Evolutionary conservation across 2,797 vertebrate species (phyloP).

Genomic region (Crax fasciolata): DNA sequence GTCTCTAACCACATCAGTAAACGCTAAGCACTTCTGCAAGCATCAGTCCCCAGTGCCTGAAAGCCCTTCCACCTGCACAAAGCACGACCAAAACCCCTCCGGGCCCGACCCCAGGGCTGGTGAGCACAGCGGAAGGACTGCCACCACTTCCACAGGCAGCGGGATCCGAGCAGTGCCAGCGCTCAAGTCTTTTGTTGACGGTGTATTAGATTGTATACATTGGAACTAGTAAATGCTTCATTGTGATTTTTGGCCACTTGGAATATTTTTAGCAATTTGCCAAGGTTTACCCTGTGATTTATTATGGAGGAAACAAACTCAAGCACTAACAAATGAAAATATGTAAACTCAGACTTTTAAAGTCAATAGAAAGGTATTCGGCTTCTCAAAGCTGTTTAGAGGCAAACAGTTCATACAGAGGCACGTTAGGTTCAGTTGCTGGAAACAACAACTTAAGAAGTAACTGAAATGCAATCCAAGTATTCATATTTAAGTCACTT

Average conservation of each 20-base stretch:
- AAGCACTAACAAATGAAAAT: conserved; percentile 78
- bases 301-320: conserved; percentile 77
- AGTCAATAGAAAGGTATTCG: conserved; percentile 72
- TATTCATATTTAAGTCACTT: neutral
- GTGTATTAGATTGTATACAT: neutral
- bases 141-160: neutral
- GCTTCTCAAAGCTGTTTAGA: neutral
- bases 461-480: neutral
- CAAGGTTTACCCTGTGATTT: conserved; percentile 74
- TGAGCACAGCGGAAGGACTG: neutral
- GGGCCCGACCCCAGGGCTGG: neutral
- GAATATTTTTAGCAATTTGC: conserved; percentile 70
- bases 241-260: conserved; percentile 76
- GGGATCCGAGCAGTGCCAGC: neutral
- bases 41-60: neutral
- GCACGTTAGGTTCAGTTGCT: neutral
- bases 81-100: neutral
- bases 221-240: conserved; percentile 23
- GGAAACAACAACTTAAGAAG: conserved; percentile 7
- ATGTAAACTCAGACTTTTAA: conserved; percentile 69
- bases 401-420: neutral
- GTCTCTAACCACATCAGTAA: rapidly evolving
- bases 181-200: neutral
- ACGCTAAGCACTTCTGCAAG: neutral
- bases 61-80: neutral